Conservation (phyloP, 92 coral and sea anemone genomes). For the Porites rus region DNA sequence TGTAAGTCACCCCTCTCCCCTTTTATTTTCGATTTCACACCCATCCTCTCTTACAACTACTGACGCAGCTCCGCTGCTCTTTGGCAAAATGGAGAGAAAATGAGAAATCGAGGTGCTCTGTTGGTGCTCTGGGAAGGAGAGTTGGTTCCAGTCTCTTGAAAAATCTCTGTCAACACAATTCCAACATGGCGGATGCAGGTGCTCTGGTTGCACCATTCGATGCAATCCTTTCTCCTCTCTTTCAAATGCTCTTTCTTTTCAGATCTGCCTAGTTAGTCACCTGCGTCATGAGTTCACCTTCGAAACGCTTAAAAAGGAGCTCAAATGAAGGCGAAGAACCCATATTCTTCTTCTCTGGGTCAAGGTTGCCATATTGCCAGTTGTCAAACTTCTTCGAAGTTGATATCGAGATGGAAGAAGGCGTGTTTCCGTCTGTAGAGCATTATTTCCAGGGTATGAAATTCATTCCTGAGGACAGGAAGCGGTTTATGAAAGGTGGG, state of each 20-base stretch:
- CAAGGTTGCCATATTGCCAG: constrained; percentile 34
- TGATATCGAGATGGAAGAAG: constrained; percentile 87
- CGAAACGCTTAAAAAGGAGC: constrained; percentile 1
- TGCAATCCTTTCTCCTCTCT: background rate
- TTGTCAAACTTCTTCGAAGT: constrained; percentile 92
- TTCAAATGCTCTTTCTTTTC: background rate
- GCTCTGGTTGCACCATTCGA: background rate
- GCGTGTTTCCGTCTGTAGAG: constrained; percentile 89
- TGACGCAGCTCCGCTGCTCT: too few species aligned
- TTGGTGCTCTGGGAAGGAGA: background rate
- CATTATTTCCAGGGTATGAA: constrained; percentile 95
- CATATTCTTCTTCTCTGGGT: constrained; percentile 38
- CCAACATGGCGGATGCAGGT: constrained; percentile 11
- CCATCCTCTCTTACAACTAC: too few species aligned
- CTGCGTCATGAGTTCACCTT: constrained; percentile 2
- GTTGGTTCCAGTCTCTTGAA: constrained; percentile 4
- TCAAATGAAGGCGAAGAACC: background rate
- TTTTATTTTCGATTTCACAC: too few species aligned
- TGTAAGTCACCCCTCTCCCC: too few species aligned
- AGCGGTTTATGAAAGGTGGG: constrained; percentile 77
- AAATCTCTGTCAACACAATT: background rate
- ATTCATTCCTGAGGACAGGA: constrained; percentile 81
- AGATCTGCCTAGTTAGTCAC: background rate
- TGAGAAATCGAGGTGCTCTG: background rate
- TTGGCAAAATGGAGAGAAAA: too few species aligned